Percentiles rank a stretch among this genome's conserved stretches.
These are phyloP conservation scores for Clarias pachynema DNA, from an alignment of 2,797 vertebrate species.

Conservation along the genomic window DNA sequence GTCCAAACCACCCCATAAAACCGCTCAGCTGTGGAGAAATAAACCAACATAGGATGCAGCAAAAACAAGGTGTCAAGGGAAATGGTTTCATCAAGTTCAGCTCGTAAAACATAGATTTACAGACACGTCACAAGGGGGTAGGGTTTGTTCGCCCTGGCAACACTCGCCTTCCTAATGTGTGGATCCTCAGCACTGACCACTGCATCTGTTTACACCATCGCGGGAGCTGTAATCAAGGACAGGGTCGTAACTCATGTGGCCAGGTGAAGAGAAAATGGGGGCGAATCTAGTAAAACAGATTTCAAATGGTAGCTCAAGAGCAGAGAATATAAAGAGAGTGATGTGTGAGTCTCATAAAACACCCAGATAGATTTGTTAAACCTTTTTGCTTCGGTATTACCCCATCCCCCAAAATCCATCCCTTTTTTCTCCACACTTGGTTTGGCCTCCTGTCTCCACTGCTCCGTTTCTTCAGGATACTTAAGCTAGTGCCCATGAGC, in stretches of 20 bases:
- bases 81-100: slow-evolving; percentile 76
- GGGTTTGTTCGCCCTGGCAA: slow-evolving; percentile 35
- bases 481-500: slow-evolving; percentile 28
- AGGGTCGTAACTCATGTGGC: slow-evolving; percentile 63
- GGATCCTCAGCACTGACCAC: slow-evolving; percentile 52
- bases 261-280: slow-evolving; percentile 59
- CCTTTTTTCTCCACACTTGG: neutral
- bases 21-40: slow-evolving; percentile 69
- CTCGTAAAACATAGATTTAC: slow-evolving; percentile 73
- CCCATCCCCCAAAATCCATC: neutral
- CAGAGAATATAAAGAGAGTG: slow-evolving; percentile 59
- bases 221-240: slow-evolving; percentile 62
- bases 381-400: slow-evolving; percentile 10
- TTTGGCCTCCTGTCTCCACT: neutral
- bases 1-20: slow-evolving; percentile 69
- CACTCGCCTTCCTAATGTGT: slow-evolving; percentile 33
- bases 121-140: slow-evolving; percentile 23
- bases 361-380: slow-evolving; percentile 57
- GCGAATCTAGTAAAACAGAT: slow-evolving; percentile 62
- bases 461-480: neutral
- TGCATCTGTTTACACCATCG: slow-evolving; percentile 40
- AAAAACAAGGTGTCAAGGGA: slow-evolving; percentile 73
- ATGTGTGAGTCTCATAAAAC: slow-evolving; percentile 62
- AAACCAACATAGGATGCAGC: slow-evolving; percentile 70
- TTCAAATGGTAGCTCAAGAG: slow-evolving; percentile 57